A percentile compares a stretch with the other conserved stretches of the same genome.
phyloP scores from a whole-genome alignment of 2,888 invertebrate genomes.

The Cotesia congregata region DNA sequence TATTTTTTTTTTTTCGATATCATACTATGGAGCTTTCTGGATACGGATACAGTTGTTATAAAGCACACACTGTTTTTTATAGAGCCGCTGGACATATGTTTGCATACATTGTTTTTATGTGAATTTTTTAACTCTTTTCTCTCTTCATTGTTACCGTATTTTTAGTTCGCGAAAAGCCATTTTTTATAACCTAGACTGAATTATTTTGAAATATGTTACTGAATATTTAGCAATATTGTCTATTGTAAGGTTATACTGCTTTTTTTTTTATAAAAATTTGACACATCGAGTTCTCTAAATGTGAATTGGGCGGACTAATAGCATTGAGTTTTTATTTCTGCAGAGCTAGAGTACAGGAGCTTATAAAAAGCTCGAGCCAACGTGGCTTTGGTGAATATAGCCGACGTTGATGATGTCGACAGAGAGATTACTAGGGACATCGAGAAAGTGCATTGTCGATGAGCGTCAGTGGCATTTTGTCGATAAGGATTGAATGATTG shows the following conservation, averaged over 20 bases:
- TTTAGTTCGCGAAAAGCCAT: not conserved
- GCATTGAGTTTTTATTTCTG: not conserved
- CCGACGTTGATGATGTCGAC: not conserved
- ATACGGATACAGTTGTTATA: not conserved
- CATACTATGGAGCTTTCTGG: not conserved
- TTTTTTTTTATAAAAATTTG: not conserved
- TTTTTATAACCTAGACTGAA: not conserved
- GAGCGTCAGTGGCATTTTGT: conserved; percentile 32
- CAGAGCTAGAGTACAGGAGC: not conserved
- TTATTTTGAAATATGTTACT: not conserved
- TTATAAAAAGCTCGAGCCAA: conserved; percentile 12
- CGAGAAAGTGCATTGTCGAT: conserved; percentile 15
- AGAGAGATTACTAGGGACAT: conserved; percentile 13
- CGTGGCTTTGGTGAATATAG: conserved; percentile 20
- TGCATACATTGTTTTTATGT: not conserved
- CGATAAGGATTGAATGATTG: conserved; percentile 32
- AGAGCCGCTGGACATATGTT: not conserved
- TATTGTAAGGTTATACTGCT: not conserved
- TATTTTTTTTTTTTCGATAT: not conserved
- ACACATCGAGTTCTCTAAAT: not conserved
- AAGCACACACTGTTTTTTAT: not conserved
- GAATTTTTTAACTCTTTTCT: not conserved
- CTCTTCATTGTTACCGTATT: not conserved
- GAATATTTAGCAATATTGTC: not conserved
- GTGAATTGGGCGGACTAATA: not conserved